phyloP scores from a whole-genome alignment of 2,113 vertebrate species.

The Mionectes macconnelli region DNA sequence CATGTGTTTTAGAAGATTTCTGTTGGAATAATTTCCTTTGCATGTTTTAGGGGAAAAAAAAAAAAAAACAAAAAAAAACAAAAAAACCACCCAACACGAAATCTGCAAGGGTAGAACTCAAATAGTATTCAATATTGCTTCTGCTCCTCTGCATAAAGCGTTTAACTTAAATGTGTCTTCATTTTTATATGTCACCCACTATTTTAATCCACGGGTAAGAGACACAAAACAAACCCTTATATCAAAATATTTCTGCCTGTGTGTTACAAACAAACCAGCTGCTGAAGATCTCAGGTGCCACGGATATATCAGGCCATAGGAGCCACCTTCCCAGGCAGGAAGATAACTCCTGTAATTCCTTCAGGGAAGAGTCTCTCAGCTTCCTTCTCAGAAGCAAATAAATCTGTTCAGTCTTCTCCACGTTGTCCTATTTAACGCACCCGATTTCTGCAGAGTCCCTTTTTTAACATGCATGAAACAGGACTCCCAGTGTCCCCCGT shows the following conservation, averaged over 20 bases:
- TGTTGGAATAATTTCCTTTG: constrained; percentile 7
- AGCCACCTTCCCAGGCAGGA: neutral
- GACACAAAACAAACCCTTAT: neutral
- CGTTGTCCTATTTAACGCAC: neutral
- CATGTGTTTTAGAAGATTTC: neutral
- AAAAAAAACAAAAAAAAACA: neutral
- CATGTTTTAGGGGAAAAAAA: neutral
- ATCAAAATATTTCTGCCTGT: neutral
- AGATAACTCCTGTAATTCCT: neutral
- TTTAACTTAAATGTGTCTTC: neutral
- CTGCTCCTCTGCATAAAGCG: neutral
- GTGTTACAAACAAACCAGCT: neutral
- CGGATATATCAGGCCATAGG: neutral
- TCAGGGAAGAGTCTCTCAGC: neutral
- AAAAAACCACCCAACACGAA: neutral
- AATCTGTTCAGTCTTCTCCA: neutral
- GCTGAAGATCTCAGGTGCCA: neutral
- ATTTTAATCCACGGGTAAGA: neutral
- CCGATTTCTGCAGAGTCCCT: neutral
- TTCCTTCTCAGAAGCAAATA: neutral
- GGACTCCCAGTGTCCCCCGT: neutral
- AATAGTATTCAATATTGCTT: neutral
- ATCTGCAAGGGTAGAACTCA: neutral
- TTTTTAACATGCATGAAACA: neutral
- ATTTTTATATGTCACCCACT: neutral